Conservation (phyloP, 1,140 invertebrate species). For the Papilio glaucus region DNA sequence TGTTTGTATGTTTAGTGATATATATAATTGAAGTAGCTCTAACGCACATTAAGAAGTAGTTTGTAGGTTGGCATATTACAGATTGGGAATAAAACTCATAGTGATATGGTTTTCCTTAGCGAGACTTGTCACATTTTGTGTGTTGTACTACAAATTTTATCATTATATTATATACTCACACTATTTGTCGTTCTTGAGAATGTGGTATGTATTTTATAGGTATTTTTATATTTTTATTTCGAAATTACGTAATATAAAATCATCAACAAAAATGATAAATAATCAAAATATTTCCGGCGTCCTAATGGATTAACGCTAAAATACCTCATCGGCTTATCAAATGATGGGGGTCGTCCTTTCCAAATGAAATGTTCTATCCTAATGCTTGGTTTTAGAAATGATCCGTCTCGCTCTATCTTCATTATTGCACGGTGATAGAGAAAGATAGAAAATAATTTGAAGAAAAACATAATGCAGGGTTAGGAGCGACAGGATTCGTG, state of each 20-base stretch:
- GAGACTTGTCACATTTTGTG: too few species aligned
- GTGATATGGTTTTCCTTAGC: too few species aligned
- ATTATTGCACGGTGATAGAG: constrained; percentile 38
- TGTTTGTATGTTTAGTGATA: too few species aligned
- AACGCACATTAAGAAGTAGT: too few species aligned
- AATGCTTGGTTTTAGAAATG: constrained; percentile 59
- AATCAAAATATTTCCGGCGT: constrained; percentile 61
- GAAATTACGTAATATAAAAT: constrained; percentile 1
- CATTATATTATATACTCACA: too few species aligned
- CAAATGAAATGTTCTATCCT: constrained; percentile 77
- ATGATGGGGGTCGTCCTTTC: constrained; percentile 73
- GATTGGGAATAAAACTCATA: too few species aligned
- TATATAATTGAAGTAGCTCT: too few species aligned
- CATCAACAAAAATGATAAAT: constrained; percentile 50
- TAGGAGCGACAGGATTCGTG: constrained; percentile 68
- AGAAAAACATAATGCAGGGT: constrained; percentile 78
- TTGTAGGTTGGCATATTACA: too few species aligned
- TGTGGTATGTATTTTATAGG: too few species aligned
- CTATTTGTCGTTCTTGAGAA: too few species aligned
- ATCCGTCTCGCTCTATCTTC: constrained; percentile 49
- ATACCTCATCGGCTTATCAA: constrained; percentile 79
- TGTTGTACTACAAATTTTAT: too few species aligned
- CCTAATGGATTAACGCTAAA: constrained; percentile 80
- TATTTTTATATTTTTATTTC: too few species aligned
- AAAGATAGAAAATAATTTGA: constrained; percentile 70